Evolutionary conservation across 2,888 invertebrate species (phyloP).

Genomic region (Patella pellucida): DNA sequence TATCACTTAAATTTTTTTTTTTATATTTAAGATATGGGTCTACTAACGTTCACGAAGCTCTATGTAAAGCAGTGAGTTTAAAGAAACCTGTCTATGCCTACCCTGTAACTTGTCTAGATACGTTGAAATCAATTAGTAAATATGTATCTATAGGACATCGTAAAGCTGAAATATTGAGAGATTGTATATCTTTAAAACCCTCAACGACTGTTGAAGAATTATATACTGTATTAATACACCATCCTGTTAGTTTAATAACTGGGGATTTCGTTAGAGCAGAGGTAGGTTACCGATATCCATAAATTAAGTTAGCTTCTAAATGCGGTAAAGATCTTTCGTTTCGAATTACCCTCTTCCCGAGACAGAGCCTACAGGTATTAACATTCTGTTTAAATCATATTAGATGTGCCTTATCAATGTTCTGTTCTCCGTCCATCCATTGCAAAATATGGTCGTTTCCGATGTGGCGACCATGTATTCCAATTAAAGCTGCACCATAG

Average conservation of each 20-base stretch:
- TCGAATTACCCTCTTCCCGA: neutral
- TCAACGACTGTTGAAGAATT: conserved; percentile 47
- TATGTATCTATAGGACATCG: conserved; percentile 32
- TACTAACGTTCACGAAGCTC: conserved; percentile 51
- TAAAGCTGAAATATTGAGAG: conserved; percentile 34
- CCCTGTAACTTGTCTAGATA: conserved; percentile 48
- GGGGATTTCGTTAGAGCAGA: conserved; percentile 57
- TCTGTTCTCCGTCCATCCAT: too few relatives aligned
- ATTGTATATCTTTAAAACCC: conserved; percentile 50
- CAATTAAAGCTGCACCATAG: too few relatives aligned
- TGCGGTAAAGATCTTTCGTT: too few relatives aligned
- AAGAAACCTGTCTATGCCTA: conserved; percentile 44
- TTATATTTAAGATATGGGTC: conserved; percentile 39
- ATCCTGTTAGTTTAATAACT: conserved; percentile 41
- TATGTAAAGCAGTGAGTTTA: conserved; percentile 43
- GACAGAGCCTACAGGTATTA: neutral
- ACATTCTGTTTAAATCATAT: neutral
- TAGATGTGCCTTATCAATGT: too few relatives aligned
- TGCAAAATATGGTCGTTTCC: too few relatives aligned
- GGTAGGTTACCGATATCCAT: conserved; percentile 31
- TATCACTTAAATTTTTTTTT: neutral
- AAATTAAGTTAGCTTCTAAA: too few relatives aligned
- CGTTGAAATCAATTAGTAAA: conserved; percentile 40
- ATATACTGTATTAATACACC: conserved; percentile 40
- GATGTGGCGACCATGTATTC: too few relatives aligned